Evolutionary conservation across 53 echinoderm and acorn worm species (phyloP), one percentile per base, ranked within the genome.

Genomic region (Astropecten irregularis): DNA sequence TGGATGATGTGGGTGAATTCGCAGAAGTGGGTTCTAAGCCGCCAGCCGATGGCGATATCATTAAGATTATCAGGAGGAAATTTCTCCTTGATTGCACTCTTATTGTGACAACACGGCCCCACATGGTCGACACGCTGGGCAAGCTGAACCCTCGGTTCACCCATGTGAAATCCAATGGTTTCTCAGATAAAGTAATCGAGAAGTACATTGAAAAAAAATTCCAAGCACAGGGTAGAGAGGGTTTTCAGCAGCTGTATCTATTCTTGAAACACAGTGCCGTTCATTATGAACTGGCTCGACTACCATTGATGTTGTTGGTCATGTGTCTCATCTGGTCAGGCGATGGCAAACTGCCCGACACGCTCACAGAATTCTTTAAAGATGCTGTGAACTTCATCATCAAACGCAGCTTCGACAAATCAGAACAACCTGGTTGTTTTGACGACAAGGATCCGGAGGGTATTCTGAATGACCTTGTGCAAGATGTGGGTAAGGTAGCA

Each of bases 51-150:
- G 47, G 79, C 13, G 40, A 58, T 10, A 40, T 79, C 46, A 37
- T 57, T 57, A 40, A 58, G 15, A 11, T 79, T 11, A 56, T 79
- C 1, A 36, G 36, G 32, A 85, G 65, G 21, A 28, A 0, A 38
- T 38, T 27, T n/a, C 31, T 85, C 35, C 40, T 54, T 16, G 66
- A 54, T 9, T 46, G 63, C 14, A 64, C 63, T 20, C 35, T 73
- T 18, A 14, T 74, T 73, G 66, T 85, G 53, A 85, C 76, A 23
- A 73, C 86, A 21, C 49, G 86, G 6, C 73, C 49, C 22, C 51
- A 73, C 11, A 62, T 38, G 31, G 48, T 44, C 13, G 62, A 42
- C 11, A 40, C 22, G 61, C 62, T 81, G 40, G 40, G 40, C 16
- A 34, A 49, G 16, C 28, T 47, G 8, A 62, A 38, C n/a, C 47